A percentile compares a stretch with the other conserved stretches of the same genome.
Evolutionary conservation across 1,140 invertebrate genomes (phyloP).

Genomic region (Reticulitermes speratus): DNA sequence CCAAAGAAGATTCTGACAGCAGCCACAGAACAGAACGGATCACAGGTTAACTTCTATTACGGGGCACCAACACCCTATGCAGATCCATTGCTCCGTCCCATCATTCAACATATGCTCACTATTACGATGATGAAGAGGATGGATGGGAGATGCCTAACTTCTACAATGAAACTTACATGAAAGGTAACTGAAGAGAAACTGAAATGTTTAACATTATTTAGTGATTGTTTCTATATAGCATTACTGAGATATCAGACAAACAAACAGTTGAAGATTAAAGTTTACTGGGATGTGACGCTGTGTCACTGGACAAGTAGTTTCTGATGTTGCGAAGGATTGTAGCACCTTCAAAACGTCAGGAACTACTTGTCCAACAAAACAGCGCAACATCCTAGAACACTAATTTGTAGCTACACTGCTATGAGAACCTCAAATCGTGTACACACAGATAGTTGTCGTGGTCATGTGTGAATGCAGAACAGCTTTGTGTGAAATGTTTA

Average conservation of each 20-base stretch:
- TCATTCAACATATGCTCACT: constrained; percentile 93
- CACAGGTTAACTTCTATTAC: constrained; percentile 95
- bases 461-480: too few species aligned
- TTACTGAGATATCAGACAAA: neutral
- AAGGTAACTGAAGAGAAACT: constrained; percentile 53
- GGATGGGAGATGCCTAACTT: constrained; percentile 98
- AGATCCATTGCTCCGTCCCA: constrained; percentile 90
- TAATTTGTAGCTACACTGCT: too few species aligned
- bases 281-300: too few species aligned
- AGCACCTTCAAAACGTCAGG: too few species aligned
- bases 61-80: constrained; percentile 89
- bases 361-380: too few species aligned
- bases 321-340: too few species aligned
- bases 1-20: constrained; percentile 84
- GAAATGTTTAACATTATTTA: neutral
- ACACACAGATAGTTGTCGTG: too few species aligned
- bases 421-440: too few species aligned
- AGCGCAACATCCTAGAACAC: too few species aligned
- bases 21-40: constrained; percentile 83
- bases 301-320: too few species aligned
- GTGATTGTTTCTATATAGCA: neutral
- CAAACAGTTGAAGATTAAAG: too few species aligned
- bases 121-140: constrained; percentile 93
- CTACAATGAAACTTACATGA: constrained; percentile 96
- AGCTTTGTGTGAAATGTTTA: too few species aligned